phyloP scores from a whole-genome alignment of 2,888 invertebrate genomes.

The Diarsia rubi region DNA sequence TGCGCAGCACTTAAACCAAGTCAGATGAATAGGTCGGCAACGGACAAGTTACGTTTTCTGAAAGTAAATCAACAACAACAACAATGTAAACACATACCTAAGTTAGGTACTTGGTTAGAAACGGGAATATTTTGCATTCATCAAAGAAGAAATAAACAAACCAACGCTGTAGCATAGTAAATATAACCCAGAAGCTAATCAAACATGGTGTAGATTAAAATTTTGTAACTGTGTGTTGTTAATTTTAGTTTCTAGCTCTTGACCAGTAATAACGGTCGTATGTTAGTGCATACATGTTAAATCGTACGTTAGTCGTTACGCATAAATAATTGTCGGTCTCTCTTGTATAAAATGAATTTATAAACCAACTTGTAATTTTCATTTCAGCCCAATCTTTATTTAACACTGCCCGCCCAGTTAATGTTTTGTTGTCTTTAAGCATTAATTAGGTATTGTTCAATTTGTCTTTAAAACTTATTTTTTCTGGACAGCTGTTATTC shows the following conservation, averaged over 20 bases:
- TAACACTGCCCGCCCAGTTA: not conserved
- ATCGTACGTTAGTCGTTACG: no score
- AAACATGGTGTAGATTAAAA: slow-evolving; percentile 49
- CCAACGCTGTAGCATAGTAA: not conserved
- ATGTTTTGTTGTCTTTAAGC: not conserved
- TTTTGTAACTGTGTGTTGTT: slow-evolving; percentile 50
- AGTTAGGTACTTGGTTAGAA: not conserved
- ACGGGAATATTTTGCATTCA: slow-evolving; percentile 38
- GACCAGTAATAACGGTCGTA: slow-evolving; percentile 57
- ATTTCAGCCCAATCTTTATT: slow-evolving; percentile 9
- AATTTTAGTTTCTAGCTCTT: slow-evolving; percentile 63
- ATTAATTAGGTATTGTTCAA: slow-evolving; percentile 2
- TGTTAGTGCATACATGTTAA: no score
- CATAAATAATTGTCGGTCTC: slow-evolving; percentile 46
- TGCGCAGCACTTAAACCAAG: slow-evolving; percentile 11
- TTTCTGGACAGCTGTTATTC: slow-evolving; percentile 69
- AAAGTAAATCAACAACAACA: not conserved
- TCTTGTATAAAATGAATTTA: slow-evolving; percentile 53
- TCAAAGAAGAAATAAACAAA: not conserved
- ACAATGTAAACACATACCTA: not conserved
- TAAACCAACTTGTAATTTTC: slow-evolving; percentile 30
- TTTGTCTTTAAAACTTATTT: slow-evolving; percentile 28
- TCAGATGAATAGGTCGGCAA: not conserved
- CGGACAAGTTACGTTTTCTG: not conserved
- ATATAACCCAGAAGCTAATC: slow-evolving; percentile 22